Base-by-base conservation (phyloP, 2,888 invertebrate genomes). In the Drosophila monieri region DNA sequence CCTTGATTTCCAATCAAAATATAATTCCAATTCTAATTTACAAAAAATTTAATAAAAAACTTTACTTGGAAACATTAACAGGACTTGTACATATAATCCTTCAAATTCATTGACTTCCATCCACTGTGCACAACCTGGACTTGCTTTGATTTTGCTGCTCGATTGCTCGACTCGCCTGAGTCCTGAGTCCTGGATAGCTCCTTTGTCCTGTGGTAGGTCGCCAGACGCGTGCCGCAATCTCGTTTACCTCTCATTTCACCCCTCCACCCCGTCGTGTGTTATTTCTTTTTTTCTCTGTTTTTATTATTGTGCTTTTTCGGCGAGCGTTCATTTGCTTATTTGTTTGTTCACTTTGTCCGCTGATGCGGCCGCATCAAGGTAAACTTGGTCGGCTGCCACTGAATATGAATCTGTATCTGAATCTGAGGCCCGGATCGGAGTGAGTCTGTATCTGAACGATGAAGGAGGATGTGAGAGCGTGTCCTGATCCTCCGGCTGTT, bases 321-420 rank as follows among this genome's bases (percentile, higher is more conserved):
- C 79, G 78, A 76, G 79, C 78, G 80, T 86, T 80, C 84, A 77
- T 88, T 85, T 78, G 87, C 81, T 77, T 83, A 88, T 88, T 86
- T 85, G 78, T 88, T 87, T 85, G 79, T 80, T 74, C 76, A 85
- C 80, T 78, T 81, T 76, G 72, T 72, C 73, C 75, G 67, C 76
- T 59, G 72, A 73, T 66, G 74, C 71, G 67, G 79, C 78, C 79
- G 79, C 76, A 89, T 87, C 84, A 88, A 88, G 89, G 88, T 88
- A 85, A 88, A 81, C 88, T 83, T 77, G 72, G 69, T 60, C 59
- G 60, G 53, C 66, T 65, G 59, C 48, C 32, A 15, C 32, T 18
- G 48, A 49, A 32, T 18, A 32, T 15, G 48, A 15, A 18, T 30
- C 48, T 9, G 47, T 14, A 47, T 30, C 32, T 32, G 32, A 48